Percentiles rank a stretch among this genome's conserved stretches.
These are phyloP conservation scores for Leptonema lineaticorne DNA, from an alignment of 1,140 invertebrate species.

Conservation along the genomic window DNA sequence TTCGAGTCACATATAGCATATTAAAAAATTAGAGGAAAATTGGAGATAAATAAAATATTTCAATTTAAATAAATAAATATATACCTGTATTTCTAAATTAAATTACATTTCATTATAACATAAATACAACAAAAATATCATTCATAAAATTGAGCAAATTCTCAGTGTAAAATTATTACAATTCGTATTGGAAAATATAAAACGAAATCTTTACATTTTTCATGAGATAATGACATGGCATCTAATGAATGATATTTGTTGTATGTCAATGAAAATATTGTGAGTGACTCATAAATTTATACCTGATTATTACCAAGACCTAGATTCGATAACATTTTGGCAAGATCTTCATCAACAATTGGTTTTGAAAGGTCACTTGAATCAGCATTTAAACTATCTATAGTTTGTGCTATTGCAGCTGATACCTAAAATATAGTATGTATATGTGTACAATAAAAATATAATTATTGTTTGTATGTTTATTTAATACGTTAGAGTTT, in stretches of 20 bases:
- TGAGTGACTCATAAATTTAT: background rate
- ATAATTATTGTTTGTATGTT: no score
- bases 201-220: no score
- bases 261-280: background rate
- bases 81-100: background rate
- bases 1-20: no score
- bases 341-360: slow-evolving; percentile 56
- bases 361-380: slow-evolving; percentile 56
- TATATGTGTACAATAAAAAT: no score
- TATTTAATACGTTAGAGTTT: no score
- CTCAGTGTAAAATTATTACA: no score
- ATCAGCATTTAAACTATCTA: slow-evolving; percentile 52
- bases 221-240: no score
- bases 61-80: no score
- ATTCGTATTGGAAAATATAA: no score
- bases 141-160: background rate
- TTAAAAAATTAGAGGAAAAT: no score
- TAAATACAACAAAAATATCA: background rate
- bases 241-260: slow-evolving; percentile 2
- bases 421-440: slow-evolving; percentile 51
- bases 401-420: slow-evolving; percentile 51
- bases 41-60: no score
- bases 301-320: slow-evolving; percentile 1
- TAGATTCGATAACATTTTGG: slow-evolving; percentile 55
- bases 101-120: background rate